Evolutionary conservation across 2,888 invertebrate species (phyloP), one percentile per base, ranked within the genome.

Genomic region (Epinotia bilunana): DNA sequence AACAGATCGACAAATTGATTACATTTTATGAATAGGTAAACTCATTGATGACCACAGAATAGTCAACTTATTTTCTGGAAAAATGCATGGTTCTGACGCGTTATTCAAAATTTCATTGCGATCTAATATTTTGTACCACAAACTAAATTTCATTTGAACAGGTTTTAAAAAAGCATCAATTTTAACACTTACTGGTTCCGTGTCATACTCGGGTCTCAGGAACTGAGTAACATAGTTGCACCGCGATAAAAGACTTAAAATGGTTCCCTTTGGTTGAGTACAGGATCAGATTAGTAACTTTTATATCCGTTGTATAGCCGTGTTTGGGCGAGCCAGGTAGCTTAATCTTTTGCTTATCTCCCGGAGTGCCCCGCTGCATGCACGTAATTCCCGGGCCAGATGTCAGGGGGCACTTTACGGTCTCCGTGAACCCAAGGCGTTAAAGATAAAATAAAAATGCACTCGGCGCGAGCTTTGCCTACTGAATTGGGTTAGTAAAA

Each of bases 271-370:
- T 62, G 9, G 49, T 63, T 63, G 7, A 43, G 43, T 68, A 43
- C 20, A 28, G n/a, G 23, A 74, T 69, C 58, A 63, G 69, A 63
- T 74, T 57, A 73, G 73, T n/a, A 58, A 57, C 43, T 72, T 72
- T 72, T 72, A 55, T 63, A 57, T 46, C 55, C 57, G 57, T 12
- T 16, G 23, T 28, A 28, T 28, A 12, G 33, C n/a, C 55, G 57
- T 57, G 18, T 63, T 72, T n/a, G 64, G 55, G 64, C 20, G 4
- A 60, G 33, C 16, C 43, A 55, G 55, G 46, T 55, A 39, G 61
- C 39, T 49, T 67, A 67, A 73, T 73, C 67, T 60, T 57, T 63
- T 60, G 64, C 72, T 68, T 73, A 68, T 68, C 73, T 73, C 58
- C 33, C 49, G 28, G 73, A 73, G 73, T 61, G 33, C 60, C 67